Conservation (phyloP, 2,797 vertebrate species). For the Lycodopsis pacificus region DNA sequence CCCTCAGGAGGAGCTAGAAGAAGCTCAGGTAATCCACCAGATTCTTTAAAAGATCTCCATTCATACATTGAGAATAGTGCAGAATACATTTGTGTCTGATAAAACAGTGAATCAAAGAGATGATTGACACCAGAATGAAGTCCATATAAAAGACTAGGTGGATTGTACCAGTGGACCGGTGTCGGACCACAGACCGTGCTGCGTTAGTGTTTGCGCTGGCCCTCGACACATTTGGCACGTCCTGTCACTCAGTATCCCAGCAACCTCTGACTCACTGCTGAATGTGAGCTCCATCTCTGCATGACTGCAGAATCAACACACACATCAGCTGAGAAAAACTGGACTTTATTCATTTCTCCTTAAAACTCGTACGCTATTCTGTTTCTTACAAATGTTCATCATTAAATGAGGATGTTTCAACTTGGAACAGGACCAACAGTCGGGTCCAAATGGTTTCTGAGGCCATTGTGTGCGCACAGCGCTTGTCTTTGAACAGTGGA, state of each 20-base stretch:
- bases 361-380: neutral
- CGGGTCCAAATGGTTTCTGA: neutral
- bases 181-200: neutral
- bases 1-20: neutral
- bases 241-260: slow-evolving; percentile 22
- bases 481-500: slow-evolving; percentile 1
- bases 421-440: neutral
- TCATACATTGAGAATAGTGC: no score
- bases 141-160: no score
- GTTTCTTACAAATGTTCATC: neutral
- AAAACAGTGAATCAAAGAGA: neutral
- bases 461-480: neutral
- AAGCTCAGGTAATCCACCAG: neutral
- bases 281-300: neutral
- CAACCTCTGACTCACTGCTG: slow-evolving; percentile 3
- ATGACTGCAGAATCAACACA: slow-evolving; percentile 10
- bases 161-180: no score
- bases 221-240: neutral
- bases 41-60: no score
- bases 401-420: neutral
- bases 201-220: slow-evolving; percentile 10
- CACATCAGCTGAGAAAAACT: neutral
- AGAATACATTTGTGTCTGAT: neutral
- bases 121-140: no score
- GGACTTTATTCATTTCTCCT: slow-evolving; percentile 25